Evolutionary conservation across 2,797 vertebrate genomes (phyloP).

Genomic region (Melopsittacus undulatus): DNA sequence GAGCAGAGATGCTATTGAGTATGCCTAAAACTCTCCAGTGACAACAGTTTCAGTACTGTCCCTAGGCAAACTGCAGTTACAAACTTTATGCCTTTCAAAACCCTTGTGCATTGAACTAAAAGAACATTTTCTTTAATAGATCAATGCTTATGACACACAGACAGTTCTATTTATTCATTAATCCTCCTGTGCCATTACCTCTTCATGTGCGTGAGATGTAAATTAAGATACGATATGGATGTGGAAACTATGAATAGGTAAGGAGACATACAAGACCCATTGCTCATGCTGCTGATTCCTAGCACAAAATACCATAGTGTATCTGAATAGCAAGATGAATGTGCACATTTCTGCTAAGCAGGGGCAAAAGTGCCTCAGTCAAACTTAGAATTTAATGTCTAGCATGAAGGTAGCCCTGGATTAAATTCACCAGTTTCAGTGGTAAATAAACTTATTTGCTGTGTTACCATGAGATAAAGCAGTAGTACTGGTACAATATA

Average conservation of each 20-base stretch:
- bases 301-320: background rate
- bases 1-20: background rate
- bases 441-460: background rate
- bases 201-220: background rate
- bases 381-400: background rate
- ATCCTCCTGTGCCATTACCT: background rate
- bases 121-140: background rate
- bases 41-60: background rate
- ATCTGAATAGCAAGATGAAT: background rate
- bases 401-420: background rate
- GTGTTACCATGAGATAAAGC: background rate
- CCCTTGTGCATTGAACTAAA: rapidly evolving
- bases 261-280: background rate
- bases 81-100: background rate
- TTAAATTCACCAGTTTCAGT: background rate
- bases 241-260: background rate
- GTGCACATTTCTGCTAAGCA: background rate
- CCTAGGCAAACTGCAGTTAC: background rate
- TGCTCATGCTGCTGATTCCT: background rate
- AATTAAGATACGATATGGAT: background rate
- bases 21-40: background rate
- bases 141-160: background rate
- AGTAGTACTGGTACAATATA: background rate
- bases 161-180: background rate
- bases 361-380: background rate